Evolutionary conservation across 2,888 invertebrate species (phyloP).

Genomic region (Hypomecis atomaria): DNA sequence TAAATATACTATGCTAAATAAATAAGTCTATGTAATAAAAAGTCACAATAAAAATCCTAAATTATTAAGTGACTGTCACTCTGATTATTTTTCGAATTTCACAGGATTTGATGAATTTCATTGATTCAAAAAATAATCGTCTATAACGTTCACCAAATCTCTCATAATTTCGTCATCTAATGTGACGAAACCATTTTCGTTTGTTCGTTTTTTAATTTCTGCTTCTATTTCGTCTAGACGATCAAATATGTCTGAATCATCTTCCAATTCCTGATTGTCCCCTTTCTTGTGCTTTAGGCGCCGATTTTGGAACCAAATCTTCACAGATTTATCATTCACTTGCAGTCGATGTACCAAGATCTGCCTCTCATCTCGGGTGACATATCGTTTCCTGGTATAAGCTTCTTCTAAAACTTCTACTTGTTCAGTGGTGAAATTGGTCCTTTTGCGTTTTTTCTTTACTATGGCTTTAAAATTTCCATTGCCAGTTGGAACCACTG

Average conservation of each 20-base stretch:
- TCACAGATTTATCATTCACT: slow-evolving; percentile 89
- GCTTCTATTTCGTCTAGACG: slow-evolving; percentile 57
- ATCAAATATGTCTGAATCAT: slow-evolving; percentile 31
- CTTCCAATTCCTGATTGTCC: slow-evolving; percentile 36
- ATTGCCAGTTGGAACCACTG: slow-evolving; percentile 46
- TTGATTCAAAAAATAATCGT: slow-evolving; percentile 46
- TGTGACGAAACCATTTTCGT: slow-evolving; percentile 60
- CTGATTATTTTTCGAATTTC: too few relatives aligned
- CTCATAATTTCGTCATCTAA: slow-evolving; percentile 57
- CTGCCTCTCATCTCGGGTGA: slow-evolving; percentile 88
- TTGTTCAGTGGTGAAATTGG: slow-evolving; percentile 90
- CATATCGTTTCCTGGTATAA: slow-evolving; percentile 87
- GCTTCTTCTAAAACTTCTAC: slow-evolving; percentile 89
- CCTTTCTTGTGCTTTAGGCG: slow-evolving; percentile 87
- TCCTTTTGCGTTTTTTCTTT: slow-evolving; percentile 86
- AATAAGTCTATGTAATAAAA: too few relatives aligned
- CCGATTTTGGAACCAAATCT: slow-evolving; percentile 92
- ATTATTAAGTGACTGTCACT: too few relatives aligned
- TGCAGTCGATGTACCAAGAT: slow-evolving; percentile 85
- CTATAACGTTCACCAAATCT: slow-evolving; percentile 55
- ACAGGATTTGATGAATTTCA: too few relatives aligned
- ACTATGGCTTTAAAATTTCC: slow-evolving; percentile 48
- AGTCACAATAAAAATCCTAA: too few relatives aligned
- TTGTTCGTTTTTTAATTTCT: slow-evolving; percentile 54
- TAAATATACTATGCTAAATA: too few relatives aligned